These are phyloP conservation scores for Caenorhabditis zanzibari DNA, from an alignment of 2,888 invertebrate genomes.

Conservation along the genomic window DNA sequence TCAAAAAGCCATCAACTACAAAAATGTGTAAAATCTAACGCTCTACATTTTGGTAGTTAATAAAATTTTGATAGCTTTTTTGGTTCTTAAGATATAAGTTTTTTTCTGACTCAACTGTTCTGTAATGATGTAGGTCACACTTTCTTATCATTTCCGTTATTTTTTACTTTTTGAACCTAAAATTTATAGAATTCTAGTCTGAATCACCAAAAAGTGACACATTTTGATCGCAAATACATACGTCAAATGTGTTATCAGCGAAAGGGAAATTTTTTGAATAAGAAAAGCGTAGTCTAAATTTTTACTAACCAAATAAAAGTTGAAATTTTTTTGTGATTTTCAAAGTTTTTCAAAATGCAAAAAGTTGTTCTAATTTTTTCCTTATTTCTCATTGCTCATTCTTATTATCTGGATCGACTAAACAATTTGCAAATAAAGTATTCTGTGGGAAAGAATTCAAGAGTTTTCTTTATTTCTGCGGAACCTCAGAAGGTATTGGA, in stretches of 20 bases:
- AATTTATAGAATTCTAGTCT: background rate
- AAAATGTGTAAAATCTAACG: background rate
- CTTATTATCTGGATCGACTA: background rate
- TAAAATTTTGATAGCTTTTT: background rate
- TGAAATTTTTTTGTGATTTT: background rate
- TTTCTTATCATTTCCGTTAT: background rate
- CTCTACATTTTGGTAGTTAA: conserved; percentile 1
- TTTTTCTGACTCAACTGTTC: background rate
- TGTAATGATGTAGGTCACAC: background rate
- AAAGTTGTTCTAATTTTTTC: background rate
- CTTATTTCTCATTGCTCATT: background rate
- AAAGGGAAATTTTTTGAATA: no score
- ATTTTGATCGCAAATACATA: background rate
- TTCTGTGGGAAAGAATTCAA: background rate
- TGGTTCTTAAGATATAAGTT: background rate
- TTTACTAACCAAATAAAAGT: background rate
- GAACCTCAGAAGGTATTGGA: background rate
- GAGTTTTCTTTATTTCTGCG: conserved; percentile 1
- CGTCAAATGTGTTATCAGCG: no score
- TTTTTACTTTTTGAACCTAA: background rate
- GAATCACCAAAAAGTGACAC: background rate
- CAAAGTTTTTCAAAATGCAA: background rate
- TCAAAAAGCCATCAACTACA: conserved; percentile 6
- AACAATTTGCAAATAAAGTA: background rate
- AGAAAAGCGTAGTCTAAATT: background rate